These are phyloP conservation scores for Noctua pronuba DNA, from an alignment of 2,888 invertebrate genomes.

Conservation along the genomic window DNA sequence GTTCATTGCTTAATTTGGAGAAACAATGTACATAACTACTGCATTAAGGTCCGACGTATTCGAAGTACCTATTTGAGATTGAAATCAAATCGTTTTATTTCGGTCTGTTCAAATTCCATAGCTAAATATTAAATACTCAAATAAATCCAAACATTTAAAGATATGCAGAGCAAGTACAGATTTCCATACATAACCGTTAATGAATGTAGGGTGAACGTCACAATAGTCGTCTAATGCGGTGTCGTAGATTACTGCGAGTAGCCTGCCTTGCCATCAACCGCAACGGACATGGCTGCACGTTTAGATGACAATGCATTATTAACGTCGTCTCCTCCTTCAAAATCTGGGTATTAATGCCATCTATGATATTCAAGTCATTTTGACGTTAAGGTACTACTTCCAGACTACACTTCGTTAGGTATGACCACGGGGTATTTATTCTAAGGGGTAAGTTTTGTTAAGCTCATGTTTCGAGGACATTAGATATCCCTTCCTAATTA, in stretches of 20 bases:
- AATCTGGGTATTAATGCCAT: constrained; percentile 29
- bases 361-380: constrained; percentile 31
- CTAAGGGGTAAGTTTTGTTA: background rate
- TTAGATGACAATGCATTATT: constrained; percentile 59
- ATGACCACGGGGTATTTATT: background rate
- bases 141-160: background rate
- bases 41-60: background rate
- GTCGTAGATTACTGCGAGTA: constrained; percentile 54
- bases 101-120: background rate
- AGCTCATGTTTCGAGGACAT: background rate
- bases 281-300: constrained; percentile 46
- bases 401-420: background rate
- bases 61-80: background rate
- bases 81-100: background rate
- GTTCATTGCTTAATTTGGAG: background rate
- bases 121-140: background rate
- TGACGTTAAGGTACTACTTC: background rate
- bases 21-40: constrained; percentile 8
- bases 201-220: constrained; percentile 36
- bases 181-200: constrained; percentile 27
- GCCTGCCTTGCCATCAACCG: constrained; percentile 43
- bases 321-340: constrained; percentile 41
- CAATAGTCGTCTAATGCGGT: constrained; percentile 57
- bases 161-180: background rate
- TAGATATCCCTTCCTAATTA: background rate